Conservation (phyloP, 1,140 invertebrate genomes). For the Choristoneura fumiferana region DNA sequence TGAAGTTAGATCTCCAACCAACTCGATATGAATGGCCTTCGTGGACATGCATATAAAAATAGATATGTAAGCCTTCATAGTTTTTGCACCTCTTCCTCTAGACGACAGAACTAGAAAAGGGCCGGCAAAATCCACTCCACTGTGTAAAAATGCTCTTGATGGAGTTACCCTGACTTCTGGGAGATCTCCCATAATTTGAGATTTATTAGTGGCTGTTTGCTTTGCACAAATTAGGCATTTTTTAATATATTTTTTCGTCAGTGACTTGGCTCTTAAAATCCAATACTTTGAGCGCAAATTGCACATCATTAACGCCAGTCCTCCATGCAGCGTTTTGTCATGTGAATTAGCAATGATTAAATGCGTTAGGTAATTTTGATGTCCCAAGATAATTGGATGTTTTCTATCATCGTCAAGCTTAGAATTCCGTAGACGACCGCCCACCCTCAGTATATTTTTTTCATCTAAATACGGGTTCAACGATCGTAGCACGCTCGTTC, state of each 20-base stretch:
- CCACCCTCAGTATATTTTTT: slow-evolving; percentile 54
- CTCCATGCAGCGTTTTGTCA: slow-evolving; percentile 38
- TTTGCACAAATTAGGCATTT: slow-evolving; percentile 34
- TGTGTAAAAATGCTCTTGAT: slow-evolving; percentile 33
- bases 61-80: slow-evolving; percentile 40
- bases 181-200: slow-evolving; percentile 48
- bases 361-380: slow-evolving; percentile 21
- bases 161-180: slow-evolving; percentile 38
- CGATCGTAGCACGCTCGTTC: slow-evolving; percentile 22
- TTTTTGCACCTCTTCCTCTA: slow-evolving; percentile 15
- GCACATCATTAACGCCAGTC: slow-evolving; percentile 33
- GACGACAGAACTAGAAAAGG: slow-evolving; percentile 32
- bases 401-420: slow-evolving; percentile 42
- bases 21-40: slow-evolving; percentile 50
- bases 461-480: slow-evolving; percentile 53
- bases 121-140: slow-evolving; percentile 57
- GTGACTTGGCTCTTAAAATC: slow-evolving; percentile 22
- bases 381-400: slow-evolving; percentile 38
- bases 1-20: slow-evolving; percentile 38
- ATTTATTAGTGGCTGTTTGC: slow-evolving; percentile 4
- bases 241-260: slow-evolving; percentile 19
- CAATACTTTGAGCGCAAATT: slow-evolving; percentile 34
- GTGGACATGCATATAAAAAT: slow-evolving; percentile 48
- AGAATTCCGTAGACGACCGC: slow-evolving; percentile 50
- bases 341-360: slow-evolving; percentile 44